Percentiles rank a stretch among this genome's conserved stretches.
These are phyloP conservation scores for Microctenopoma steveboyesi DNA, from an alignment of 2,797 vertebrate genomes.

Conservation along the genomic window DNA sequence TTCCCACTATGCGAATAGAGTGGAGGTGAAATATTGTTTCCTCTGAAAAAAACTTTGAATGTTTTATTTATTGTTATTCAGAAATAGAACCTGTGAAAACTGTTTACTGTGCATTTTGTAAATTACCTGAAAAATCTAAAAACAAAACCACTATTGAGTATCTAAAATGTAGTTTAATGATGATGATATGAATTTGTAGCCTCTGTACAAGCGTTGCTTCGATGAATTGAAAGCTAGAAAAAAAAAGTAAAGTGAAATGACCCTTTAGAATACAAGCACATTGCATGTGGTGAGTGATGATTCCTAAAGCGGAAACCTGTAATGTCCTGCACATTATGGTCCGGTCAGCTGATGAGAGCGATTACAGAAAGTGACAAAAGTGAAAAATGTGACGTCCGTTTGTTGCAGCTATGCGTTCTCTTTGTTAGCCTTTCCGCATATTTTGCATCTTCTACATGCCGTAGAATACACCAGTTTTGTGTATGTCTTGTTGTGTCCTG, in stretches of 20 bases:
- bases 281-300: too few relatives aligned
- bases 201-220: not conserved
- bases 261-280: too few relatives aligned
- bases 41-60: not conserved
- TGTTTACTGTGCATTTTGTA: not conserved
- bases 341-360: not conserved
- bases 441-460: not conserved
- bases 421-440: not conserved
- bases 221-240: constrained; percentile 5
- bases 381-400: not conserved
- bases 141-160: constrained; percentile 1
- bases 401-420: not conserved
- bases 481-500: not conserved
- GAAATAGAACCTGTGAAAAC: not conserved
- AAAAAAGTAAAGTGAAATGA: not conserved
- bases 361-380: not conserved
- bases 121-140: not conserved
- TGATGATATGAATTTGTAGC: not conserved
- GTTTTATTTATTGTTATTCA: constrained; percentile 9
- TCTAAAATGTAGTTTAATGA: constrained; percentile 19
- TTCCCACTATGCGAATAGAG: not conserved
- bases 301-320: not conserved
- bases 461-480: not conserved
- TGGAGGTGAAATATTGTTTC: constrained; percentile 7
- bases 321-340: not conserved